These are phyloP conservation scores for Drosophila guanche DNA, from an alignment of 1,140 invertebrate species.

Conservation along the genomic window DNA sequence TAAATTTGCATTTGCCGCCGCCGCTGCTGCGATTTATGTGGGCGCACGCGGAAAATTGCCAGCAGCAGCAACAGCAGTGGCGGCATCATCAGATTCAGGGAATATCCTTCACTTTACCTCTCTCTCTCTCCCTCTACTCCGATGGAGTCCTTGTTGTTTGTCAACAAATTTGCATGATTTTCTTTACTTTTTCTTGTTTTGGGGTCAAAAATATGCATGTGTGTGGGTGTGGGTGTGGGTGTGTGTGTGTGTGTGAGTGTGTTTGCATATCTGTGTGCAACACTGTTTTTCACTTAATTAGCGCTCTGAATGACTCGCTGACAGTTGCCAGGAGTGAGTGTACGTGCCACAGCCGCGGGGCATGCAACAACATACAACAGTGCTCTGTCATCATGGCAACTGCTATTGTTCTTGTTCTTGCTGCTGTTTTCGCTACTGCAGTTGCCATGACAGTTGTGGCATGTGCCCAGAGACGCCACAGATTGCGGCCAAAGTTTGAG, in stretches of 20 bases:
- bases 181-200: slow-evolving; percentile 33
- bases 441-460: slow-evolving; percentile 7
- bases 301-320: slow-evolving; percentile 75
- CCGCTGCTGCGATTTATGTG: slow-evolving; percentile 62
- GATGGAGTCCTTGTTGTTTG: slow-evolving; percentile 61
- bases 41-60: slow-evolving; percentile 48
- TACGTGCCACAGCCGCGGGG: slow-evolving; percentile 64
- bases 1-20: slow-evolving; percentile 66
- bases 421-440: slow-evolving; percentile 30
- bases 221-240: not conserved
- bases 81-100: slow-evolving; percentile 15
- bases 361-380: slow-evolving; percentile 55
- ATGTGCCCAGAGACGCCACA: slow-evolving; percentile 23
- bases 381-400: slow-evolving; percentile 22
- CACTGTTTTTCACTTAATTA: slow-evolving; percentile 81
- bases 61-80: slow-evolving; percentile 25
- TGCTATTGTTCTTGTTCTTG: slow-evolving; percentile 2
- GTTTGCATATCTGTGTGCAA: slow-evolving; percentile 36
- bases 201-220: slow-evolving; percentile 68
- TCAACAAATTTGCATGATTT: slow-evolving; percentile 68
- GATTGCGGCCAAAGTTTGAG: slow-evolving; percentile 21
- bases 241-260: slow-evolving; percentile 3
- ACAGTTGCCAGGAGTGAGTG: slow-evolving; percentile 63
- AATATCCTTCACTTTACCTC: slow-evolving; percentile 6
- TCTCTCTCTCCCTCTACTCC: not conserved